These are phyloP conservation scores for Eospalax fontanierii DNA, from an alignment of 2,797 vertebrate genomes.

Conservation along the genomic window DNA sequence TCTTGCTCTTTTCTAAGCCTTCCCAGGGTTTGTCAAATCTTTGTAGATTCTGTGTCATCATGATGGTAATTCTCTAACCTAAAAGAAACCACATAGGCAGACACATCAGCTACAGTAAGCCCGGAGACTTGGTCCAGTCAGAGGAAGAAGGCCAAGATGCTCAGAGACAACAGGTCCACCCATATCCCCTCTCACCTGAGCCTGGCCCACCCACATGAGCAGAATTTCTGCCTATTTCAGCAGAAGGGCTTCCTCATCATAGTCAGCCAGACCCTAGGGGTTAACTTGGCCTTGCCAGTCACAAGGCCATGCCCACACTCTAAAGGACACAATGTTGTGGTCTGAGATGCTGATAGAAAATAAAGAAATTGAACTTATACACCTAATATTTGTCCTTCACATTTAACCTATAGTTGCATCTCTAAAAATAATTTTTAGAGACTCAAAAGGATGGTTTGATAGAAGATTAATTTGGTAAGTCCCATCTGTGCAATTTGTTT, in stretches of 20 bases:
- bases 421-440: conserved; percentile 10
- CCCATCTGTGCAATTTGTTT: not conserved
- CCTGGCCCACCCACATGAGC: not conserved
- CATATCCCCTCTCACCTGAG: not conserved
- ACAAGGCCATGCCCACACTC: not conserved
- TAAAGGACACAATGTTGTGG: not conserved
- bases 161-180: not conserved
- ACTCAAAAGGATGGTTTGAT: not conserved
- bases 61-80: conserved; percentile 46
- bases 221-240: rapidly evolving
- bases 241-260: not conserved
- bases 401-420: not conserved
- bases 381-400: not conserved
- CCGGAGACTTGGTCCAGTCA: not conserved
- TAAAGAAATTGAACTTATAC: not conserved
- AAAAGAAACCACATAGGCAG: conserved; percentile 30
- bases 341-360: not conserved
- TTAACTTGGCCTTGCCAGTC: not conserved
- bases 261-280: not conserved
- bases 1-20: conserved; percentile 62
- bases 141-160: not conserved
- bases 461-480: not conserved
- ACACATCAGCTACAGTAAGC: not conserved
- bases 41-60: conserved; percentile 64
- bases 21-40: not conserved